phyloP scores from a whole-genome alignment of 2,888 invertebrate species.

The Ganaspis brasiliensis region DNA sequence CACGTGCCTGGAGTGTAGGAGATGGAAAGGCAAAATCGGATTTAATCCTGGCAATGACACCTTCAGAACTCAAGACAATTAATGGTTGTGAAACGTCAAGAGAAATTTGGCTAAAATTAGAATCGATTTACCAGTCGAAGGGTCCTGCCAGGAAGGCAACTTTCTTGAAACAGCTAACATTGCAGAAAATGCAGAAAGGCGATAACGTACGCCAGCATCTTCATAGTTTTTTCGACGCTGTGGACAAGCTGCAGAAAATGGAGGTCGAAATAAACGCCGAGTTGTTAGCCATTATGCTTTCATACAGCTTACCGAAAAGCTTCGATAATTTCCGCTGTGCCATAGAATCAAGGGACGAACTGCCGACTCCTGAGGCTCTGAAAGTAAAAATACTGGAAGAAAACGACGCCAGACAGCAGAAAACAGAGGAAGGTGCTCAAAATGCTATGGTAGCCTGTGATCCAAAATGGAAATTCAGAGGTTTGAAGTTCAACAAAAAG shows the following conservation, averaged over 20 bases:
- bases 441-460: neutral
- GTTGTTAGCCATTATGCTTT: slow-evolving; percentile 17
- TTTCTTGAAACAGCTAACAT: slow-evolving; percentile 46
- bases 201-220: slow-evolving; percentile 48
- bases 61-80: slow-evolving; percentile 45
- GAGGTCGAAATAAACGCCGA: slow-evolving; percentile 41
- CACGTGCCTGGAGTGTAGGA: slow-evolving; percentile 28
- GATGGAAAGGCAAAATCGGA: slow-evolving; percentile 49
- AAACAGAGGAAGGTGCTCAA: neutral
- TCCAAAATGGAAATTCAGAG: neutral
- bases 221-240: slow-evolving; percentile 44
- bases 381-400: slow-evolving; percentile 47
- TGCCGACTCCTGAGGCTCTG: slow-evolving; percentile 28
- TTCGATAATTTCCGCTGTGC: slow-evolving; percentile 49
- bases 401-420: slow-evolving; percentile 21
- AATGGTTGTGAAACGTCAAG: slow-evolving; percentile 50
- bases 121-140: slow-evolving; percentile 43
- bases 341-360: slow-evolving; percentile 50
- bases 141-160: slow-evolving; percentile 52
- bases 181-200: slow-evolving; percentile 41
- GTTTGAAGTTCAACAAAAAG: neutral
- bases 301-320: slow-evolving; percentile 45
- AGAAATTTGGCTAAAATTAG: slow-evolving; percentile 49
- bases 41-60: slow-evolving; percentile 40
- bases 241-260: slow-evolving; percentile 47